Evolutionary conservation across 1,140 invertebrate species (phyloP).

Genomic region (Bombus balteatus): DNA sequence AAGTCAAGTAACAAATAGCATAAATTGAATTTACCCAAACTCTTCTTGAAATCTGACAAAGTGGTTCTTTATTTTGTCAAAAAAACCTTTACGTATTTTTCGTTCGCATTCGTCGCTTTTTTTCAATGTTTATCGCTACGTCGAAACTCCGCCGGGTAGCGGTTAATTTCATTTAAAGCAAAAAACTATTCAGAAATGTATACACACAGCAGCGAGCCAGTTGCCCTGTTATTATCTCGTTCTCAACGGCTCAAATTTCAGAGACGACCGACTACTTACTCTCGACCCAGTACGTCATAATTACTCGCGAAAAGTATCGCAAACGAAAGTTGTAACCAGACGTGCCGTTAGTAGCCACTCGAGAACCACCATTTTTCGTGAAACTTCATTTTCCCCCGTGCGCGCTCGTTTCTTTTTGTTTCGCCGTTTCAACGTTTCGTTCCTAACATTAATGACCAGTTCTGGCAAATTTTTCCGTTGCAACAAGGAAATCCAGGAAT

Average conservation of each 20-base stretch:
- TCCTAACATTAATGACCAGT: background rate
- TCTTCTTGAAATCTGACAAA: background rate
- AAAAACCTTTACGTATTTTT: background rate
- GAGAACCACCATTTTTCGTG: background rate
- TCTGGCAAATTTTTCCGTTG: background rate
- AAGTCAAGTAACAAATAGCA: no score
- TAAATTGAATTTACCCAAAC: background rate
- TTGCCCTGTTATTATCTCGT: conserved; percentile 43
- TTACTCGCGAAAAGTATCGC: conserved; percentile 35
- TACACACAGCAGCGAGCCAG: conserved; percentile 13
- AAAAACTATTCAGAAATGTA: conserved; percentile 57
- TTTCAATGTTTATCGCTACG: background rate
- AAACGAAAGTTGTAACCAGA: conserved; percentile 37
- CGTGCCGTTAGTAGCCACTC: background rate
- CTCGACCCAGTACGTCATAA: conserved; percentile 45
- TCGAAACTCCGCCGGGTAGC: conserved; percentile 20
- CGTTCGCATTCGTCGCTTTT: background rate
- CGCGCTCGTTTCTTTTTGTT: background rate
- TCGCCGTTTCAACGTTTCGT: background rate
- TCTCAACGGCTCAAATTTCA: conserved; percentile 40
- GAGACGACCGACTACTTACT: conserved; percentile 27
- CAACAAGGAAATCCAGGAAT: no score
- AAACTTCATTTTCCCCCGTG: background rate
- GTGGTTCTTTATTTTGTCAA: no score
- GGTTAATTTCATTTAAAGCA: conserved; percentile 65